These are phyloP conservation scores for Exocentrus adspersus DNA, from an alignment of 2,888 invertebrate genomes.

Conservation along the genomic window DNA sequence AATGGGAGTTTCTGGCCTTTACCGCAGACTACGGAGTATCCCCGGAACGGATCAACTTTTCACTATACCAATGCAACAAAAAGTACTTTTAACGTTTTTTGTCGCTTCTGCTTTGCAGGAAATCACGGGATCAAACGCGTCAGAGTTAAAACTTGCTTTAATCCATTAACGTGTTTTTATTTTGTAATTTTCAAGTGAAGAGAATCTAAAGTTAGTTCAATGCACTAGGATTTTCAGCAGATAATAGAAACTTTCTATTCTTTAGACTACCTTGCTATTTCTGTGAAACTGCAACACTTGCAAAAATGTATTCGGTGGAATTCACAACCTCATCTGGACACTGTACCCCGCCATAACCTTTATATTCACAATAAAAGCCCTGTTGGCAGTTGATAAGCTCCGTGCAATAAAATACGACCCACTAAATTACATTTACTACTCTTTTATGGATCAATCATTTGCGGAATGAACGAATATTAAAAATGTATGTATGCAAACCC, in stretches of 20 bases:
- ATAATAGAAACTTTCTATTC: no score
- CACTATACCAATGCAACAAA: slow-evolving; percentile 20
- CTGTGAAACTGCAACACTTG: no score
- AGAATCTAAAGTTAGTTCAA: no score
- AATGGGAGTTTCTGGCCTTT: slow-evolving; percentile 46
- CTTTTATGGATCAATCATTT: slow-evolving; percentile 50
- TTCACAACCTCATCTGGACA: slow-evolving; percentile 2
- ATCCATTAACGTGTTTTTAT: neutral
- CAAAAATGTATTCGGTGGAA: no score
- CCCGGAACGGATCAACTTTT: slow-evolving; percentile 49
- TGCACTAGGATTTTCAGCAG: no score
- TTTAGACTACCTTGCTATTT: no score
- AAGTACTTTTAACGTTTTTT: slow-evolving; percentile 27
- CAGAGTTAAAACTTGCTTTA: neutral
- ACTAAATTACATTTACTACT: slow-evolving; percentile 36
- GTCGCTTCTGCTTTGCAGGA: slow-evolving; percentile 34
- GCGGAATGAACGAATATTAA: slow-evolving; percentile 45
- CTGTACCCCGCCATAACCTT: slow-evolving; percentile 13
- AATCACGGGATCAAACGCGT: neutral
- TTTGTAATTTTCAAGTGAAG: no score
- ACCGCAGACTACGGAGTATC: slow-evolving; percentile 46
- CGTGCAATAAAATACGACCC: slow-evolving; percentile 32
- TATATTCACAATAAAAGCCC: slow-evolving; percentile 32
- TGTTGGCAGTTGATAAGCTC: slow-evolving; percentile 40
- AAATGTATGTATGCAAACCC: slow-evolving; percentile 57